phyloP scores from a whole-genome alignment of 2,113 vertebrate genomes.

The Peromyscus californicus region DNA sequence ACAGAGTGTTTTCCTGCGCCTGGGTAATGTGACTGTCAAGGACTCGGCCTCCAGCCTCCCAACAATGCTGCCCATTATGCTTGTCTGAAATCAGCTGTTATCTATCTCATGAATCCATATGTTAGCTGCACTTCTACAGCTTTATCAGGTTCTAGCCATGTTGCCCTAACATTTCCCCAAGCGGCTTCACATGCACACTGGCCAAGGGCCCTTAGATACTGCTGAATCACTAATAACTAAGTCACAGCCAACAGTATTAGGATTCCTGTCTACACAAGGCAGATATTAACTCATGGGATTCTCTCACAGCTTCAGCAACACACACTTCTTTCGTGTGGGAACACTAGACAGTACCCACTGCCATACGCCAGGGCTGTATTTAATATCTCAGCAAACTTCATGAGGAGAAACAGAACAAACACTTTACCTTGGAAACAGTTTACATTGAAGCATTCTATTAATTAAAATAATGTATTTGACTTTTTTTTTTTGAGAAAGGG shows the following conservation, averaged over 20 bases:
- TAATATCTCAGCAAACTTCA: background rate
- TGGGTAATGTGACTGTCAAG: background rate
- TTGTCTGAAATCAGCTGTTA: background rate
- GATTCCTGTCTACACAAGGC: background rate
- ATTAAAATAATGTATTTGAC: slow-evolving; percentile 5
- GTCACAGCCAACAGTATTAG: background rate
- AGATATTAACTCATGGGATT: background rate
- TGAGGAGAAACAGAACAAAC: slow-evolving; percentile 32
- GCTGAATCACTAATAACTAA: background rate
- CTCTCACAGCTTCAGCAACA: background rate
- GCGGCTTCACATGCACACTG: background rate
- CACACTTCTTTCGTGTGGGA: background rate
- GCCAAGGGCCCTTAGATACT: background rate
- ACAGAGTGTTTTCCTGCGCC: background rate
- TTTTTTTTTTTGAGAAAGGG: background rate
- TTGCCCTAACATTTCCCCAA: background rate
- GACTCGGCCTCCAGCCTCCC: background rate
- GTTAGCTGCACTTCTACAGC: background rate
- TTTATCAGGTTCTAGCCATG: background rate
- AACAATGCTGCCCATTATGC: background rate
- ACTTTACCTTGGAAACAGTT: background rate
- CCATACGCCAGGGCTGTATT: background rate
- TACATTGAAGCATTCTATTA: slow-evolving; percentile 15
- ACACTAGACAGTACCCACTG: background rate
- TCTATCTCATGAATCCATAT: slow-evolving; percentile 2